Conservation (phyloP, 2,797 vertebrate genomes). For the Triplophysa bombifrons region DNA sequence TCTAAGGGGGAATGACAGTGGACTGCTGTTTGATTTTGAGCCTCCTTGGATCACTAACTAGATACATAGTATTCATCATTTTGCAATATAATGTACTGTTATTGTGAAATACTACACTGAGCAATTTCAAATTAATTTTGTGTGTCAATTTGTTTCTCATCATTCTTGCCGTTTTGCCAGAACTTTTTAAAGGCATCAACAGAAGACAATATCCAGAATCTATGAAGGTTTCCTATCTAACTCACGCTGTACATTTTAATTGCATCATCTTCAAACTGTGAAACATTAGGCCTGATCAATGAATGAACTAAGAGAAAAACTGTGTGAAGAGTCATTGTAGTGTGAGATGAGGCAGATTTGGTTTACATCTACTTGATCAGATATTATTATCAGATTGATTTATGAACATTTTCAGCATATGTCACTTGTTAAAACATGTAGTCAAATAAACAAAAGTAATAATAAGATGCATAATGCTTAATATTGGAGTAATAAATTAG, state of each 20-base stretch:
- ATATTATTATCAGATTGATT: neutral
- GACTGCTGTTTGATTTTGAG: neutral
- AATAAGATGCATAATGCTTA: no score
- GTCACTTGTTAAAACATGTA: conserved; percentile 7
- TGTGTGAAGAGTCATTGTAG: neutral
- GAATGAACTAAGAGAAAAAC: neutral
- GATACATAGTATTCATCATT: neutral
- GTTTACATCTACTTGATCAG: neutral
- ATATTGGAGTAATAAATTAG: no score
- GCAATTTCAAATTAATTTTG: neutral
- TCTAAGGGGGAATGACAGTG: neutral
- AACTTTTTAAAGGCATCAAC: conserved; percentile 10
- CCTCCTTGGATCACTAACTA: neutral
- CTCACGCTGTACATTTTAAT: neutral
- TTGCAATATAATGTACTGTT: neutral
- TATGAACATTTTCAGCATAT: neutral
- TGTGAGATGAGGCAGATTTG: neutral
- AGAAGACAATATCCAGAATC: neutral
- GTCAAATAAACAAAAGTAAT: neutral
- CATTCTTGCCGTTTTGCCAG: neutral
- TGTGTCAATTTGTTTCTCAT: neutral
- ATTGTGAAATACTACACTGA: neutral
- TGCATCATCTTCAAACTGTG: neutral
- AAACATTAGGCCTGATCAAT: neutral
- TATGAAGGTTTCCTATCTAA: conserved; percentile 1